These are phyloP conservation scores for Xiphorhynchus elegans DNA, from an alignment of 2,113 vertebrate genomes.

Conservation along the genomic window DNA sequence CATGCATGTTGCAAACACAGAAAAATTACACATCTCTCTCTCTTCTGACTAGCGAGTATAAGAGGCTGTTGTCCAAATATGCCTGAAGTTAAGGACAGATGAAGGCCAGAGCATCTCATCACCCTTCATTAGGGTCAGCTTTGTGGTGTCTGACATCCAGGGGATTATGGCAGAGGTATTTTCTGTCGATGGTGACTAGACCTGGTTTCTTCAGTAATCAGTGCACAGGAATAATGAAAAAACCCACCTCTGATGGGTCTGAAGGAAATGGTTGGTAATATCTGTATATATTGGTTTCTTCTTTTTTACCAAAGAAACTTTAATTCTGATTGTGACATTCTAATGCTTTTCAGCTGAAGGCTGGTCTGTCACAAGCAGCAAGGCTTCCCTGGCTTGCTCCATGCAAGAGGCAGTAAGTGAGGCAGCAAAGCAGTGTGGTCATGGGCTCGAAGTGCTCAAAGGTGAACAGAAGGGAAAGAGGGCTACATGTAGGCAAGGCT, in stretches of 20 bases:
- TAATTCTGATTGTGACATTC: background rate
- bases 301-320: background rate
- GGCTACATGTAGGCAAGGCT: background rate
- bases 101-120: background rate
- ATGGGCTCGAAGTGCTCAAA: background rate
- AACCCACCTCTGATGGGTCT: background rate
- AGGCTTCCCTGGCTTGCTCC: background rate
- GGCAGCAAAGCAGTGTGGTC: background rate
- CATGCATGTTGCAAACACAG: background rate
- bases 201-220: background rate
- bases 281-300: background rate
- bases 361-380: background rate
- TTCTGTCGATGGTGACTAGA: background rate
- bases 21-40: background rate
- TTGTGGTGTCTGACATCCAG: background rate
- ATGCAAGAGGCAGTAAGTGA: background rate
- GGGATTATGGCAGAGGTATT: background rate
- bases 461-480: background rate
- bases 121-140: background rate
- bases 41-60: background rate
- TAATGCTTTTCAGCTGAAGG: background rate
- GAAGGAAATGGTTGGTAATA: background rate
- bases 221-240: background rate
- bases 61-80: background rate
- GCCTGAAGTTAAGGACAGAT: background rate